Conservation (phyloP, 2,797 vertebrate species). For the Alouatta caraya region DNA sequence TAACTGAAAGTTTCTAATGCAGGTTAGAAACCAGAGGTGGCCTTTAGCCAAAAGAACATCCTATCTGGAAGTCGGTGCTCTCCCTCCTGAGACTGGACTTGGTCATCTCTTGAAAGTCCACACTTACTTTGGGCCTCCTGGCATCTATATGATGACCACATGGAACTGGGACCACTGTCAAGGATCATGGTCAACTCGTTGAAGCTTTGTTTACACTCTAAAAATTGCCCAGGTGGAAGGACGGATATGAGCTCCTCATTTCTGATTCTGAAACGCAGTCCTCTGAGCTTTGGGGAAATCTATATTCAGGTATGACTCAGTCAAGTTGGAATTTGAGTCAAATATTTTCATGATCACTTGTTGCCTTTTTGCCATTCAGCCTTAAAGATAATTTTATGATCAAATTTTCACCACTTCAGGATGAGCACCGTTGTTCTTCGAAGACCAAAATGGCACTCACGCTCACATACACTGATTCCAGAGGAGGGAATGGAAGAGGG, state of each 20-base stretch:
- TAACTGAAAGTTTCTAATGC: not conserved
- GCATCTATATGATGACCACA: not conserved
- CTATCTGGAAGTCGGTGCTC: not conserved
- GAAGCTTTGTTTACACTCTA: not conserved
- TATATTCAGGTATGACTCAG: not conserved
- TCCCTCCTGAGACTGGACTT: not conserved
- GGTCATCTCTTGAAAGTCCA: not conserved
- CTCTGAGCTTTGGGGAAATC: not conserved
- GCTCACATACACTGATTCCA: not conserved
- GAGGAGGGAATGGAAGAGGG: not conserved
- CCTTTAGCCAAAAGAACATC: not conserved
- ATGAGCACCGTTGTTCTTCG: not conserved
- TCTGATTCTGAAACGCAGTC: not conserved
- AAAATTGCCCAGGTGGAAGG: not conserved
- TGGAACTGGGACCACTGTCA: not conserved
- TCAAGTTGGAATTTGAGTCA: not conserved
- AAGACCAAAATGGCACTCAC: not conserved
- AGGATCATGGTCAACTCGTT: not conserved
- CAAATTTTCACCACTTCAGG: not conserved
- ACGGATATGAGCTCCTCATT: not conserved
- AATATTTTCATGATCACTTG: not conserved
- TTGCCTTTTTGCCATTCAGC: not conserved
- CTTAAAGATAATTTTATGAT: not conserved
- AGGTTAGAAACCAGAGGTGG: not conserved
- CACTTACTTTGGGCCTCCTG: not conserved